These are phyloP conservation scores for Hirundichthys speculiger DNA, from an alignment of 2,113 vertebrate genomes.

Conservation along the genomic window DNA sequence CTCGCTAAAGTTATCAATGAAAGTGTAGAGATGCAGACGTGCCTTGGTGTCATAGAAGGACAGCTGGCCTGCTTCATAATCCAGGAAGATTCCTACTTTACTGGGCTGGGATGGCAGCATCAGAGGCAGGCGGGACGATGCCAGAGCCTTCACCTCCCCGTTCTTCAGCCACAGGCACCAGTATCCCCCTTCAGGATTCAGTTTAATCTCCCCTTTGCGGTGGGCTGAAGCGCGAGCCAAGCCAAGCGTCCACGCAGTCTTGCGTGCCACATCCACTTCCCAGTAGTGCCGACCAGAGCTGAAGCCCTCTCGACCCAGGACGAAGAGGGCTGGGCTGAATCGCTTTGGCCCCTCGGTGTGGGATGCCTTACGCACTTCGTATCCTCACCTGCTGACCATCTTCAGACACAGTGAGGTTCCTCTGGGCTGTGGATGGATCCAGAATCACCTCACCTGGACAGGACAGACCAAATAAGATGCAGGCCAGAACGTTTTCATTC, in stretches of 20 bases:
- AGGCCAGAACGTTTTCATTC: not conserved
- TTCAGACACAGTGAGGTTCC: slow-evolving; percentile 70
- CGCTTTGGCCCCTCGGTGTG: slow-evolving; percentile 66
- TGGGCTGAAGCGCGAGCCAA: slow-evolving; percentile 58
- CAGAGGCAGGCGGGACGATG: slow-evolving; percentile 56
- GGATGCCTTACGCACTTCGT: slow-evolving; percentile 68
- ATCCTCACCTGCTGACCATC: slow-evolving; percentile 79
- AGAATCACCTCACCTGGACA: slow-evolving; percentile 78
- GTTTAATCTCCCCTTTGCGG: slow-evolving; percentile 82
- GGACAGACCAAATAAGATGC: not conserved
- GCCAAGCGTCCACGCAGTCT: slow-evolving; percentile 81
- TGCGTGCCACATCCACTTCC: slow-evolving; percentile 78
- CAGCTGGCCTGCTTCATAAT: slow-evolving; percentile 80
- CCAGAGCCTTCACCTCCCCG: slow-evolving; percentile 76
- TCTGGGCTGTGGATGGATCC: slow-evolving; percentile 79
- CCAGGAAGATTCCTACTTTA: slow-evolving; percentile 80
- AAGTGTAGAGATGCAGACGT: slow-evolving; percentile 77
- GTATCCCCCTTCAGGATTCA: slow-evolving; percentile 78
- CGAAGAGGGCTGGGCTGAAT: slow-evolving; percentile 80
- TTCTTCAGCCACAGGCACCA: slow-evolving; percentile 83
- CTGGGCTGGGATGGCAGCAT: slow-evolving; percentile 45
- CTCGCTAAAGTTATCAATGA: slow-evolving; percentile 73
- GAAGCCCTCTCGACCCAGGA: slow-evolving; percentile 72
- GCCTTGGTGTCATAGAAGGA: slow-evolving; percentile 80
- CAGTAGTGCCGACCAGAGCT: slow-evolving; percentile 79